Percentiles rank a stretch among this genome's conserved stretches.
phyloP scores from a whole-genome alignment of 2,888 invertebrate genomes.

The Luperina testacea region DNA sequence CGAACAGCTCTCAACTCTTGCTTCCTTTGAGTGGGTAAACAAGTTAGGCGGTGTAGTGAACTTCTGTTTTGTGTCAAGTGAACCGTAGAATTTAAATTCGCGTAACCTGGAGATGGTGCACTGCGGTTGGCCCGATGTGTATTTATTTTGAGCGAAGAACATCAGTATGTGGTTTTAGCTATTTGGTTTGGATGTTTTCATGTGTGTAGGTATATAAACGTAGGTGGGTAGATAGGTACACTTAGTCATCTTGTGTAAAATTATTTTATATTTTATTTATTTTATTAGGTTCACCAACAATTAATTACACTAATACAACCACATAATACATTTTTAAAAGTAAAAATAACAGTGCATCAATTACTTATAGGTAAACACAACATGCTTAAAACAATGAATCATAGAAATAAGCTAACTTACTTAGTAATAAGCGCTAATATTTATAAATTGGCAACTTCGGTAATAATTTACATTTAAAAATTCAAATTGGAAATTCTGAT shows the following conservation, averaged over 20 bases:
- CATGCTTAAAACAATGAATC: no score
- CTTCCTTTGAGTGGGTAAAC: slow-evolving; percentile 70
- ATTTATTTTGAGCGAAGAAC: slow-evolving; percentile 57
- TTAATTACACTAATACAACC: no score
- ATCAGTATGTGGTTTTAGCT: slow-evolving; percentile 30
- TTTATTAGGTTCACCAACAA: no score
- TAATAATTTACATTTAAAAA: no score
- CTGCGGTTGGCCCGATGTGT: slow-evolving; percentile 59
- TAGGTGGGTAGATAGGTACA: background rate
- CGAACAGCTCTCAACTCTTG: slow-evolving; percentile 65
- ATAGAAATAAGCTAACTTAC: no score
- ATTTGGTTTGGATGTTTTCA: slow-evolving; percentile 12
- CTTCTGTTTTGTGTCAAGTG: slow-evolving; percentile 69
- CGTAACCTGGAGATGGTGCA: slow-evolving; percentile 58
- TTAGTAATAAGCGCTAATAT: no score
- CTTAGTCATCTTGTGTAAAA: background rate
- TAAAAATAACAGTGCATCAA: no score
- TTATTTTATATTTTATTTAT: no score
- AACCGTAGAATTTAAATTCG: slow-evolving; percentile 69
- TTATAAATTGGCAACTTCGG: no score
- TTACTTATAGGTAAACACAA: no score
- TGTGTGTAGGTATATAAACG: background rate
- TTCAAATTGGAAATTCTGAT: no score
- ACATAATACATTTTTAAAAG: no score
- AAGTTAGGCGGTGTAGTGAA: slow-evolving; percentile 68